Evolutionary conservation across 2,888 invertebrate genomes (phyloP), one percentile per base, ranked within the genome.

Genomic region (Nemotelus nigrinus): DNA sequence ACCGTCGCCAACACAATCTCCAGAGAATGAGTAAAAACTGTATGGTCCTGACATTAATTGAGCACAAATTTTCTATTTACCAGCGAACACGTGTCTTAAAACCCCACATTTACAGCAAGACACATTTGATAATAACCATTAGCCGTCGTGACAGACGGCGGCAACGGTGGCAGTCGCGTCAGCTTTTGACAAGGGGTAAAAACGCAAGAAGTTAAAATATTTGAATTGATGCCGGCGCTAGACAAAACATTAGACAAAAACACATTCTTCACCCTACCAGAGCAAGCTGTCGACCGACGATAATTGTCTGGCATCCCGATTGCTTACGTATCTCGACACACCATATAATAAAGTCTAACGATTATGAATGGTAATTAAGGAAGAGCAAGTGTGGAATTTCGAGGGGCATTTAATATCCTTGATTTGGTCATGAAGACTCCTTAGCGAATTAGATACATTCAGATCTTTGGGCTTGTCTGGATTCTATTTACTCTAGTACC

Each of bases 301-400:
- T 60, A n/a, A 60, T 60, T 25, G 39, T 60, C 48, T 45, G 41
- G 67, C 67, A 74, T 48, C 72, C 41, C 58, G 25, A 74, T 25
- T 47, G 25, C 71, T 43, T 55, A 44, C 7, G 44, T 57, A 43
- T 45, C 47, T 47, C 41, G 48, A 25, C 45, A 65, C 58, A 53
- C 55, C 65, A 60, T 76, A 64, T 67, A 76, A 76, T 78, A 76
- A 76, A 79, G 48, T 60, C 78, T 78, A 78, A 79, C 68, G 79
- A 79, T 79, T 79, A 79, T 79, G 79, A 79, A 79, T 79, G 78
- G 79, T 76, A 79, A 79, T 79, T 79, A 79, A 79, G 79, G 25
- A 78, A 58, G 77, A 78, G 76, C 76, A 67, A n/a, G 63, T 57
- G 63, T 63, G 41, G 41, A 43, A 76, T 60, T 79, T 78, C 48